Percentiles rank a stretch among this genome's conserved stretches.
Conservation (phyloP, 1,140 invertebrate species). For the Trichogramma pretiosum region DNA sequence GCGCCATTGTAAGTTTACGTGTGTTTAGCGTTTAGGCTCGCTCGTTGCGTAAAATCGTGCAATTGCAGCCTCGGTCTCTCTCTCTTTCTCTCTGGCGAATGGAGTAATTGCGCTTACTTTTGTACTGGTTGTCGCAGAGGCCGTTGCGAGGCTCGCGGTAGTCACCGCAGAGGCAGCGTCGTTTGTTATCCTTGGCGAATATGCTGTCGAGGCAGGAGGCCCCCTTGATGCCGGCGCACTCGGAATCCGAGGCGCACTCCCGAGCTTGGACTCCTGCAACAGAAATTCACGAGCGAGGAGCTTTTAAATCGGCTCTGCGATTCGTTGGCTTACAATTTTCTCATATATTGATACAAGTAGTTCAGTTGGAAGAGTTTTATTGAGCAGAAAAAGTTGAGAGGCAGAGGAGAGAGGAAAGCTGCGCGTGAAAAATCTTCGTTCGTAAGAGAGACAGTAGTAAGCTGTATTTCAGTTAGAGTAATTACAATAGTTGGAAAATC, state of each 20-base stretch:
- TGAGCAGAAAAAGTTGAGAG: too few relatives aligned
- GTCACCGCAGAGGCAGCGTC: slow-evolving; percentile 58
- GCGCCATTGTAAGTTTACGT: not conserved
- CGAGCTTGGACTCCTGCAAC: slow-evolving; percentile 46
- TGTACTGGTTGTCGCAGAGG: slow-evolving; percentile 50
- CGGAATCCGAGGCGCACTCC: slow-evolving; percentile 51
- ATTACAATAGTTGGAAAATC: too few relatives aligned
- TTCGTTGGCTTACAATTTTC: too few relatives aligned
- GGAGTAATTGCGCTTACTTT: slow-evolving; percentile 37
- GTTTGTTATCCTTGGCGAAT: slow-evolving; percentile 45
- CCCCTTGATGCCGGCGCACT: slow-evolving; percentile 54
- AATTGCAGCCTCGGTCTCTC: too few relatives aligned
- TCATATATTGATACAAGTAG: too few relatives aligned
- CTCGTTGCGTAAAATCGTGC: not conserved
- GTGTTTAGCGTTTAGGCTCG: not conserved
- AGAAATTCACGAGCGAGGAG: too few relatives aligned
- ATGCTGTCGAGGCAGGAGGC: slow-evolving; percentile 50
- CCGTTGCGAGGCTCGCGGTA: slow-evolving; percentile 55
- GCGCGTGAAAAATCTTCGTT: too few relatives aligned
- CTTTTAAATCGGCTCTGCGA: too few relatives aligned
- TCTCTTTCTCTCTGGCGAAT: not conserved
- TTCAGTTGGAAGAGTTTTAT: too few relatives aligned
- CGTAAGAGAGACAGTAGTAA: too few relatives aligned
- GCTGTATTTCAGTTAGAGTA: too few relatives aligned
- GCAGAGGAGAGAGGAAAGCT: too few relatives aligned